These are phyloP conservation scores for Caenorhabditis inopinata DNA, from an alignment of 1,140 invertebrate genomes.

Conservation along the genomic window DNA sequence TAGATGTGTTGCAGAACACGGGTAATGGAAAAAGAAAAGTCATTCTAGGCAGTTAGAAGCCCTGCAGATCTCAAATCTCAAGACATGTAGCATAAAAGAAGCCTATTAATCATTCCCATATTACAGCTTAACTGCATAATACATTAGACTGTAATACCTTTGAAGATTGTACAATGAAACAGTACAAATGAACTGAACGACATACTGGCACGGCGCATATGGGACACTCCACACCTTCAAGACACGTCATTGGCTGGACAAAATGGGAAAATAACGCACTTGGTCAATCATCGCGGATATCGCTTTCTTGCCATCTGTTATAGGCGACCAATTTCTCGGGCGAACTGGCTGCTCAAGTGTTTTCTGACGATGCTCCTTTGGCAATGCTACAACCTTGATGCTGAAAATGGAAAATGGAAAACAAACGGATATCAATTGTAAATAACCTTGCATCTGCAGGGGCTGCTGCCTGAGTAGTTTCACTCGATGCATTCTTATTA, in stretches of 20 bases:
- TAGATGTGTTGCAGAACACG: too few species aligned
- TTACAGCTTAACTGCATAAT: too few species aligned
- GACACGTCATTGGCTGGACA: not conserved
- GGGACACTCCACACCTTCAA: not conserved
- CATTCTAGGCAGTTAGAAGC: too few species aligned
- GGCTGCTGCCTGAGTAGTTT: not conserved
- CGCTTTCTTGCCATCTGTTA: slow-evolving; percentile 6
- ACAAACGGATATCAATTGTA: too few species aligned
- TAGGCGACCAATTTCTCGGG: not conserved
- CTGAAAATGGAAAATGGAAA: not conserved
- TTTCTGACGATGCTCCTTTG: not conserved
- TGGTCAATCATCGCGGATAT: not conserved
- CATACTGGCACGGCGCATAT: not conserved
- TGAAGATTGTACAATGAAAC: not conserved
- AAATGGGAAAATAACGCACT: not conserved
- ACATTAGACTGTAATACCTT: too few species aligned
- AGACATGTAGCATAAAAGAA: too few species aligned
- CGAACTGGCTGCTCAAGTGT: not conserved
- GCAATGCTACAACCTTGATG: not conserved
- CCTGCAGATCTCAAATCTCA: too few species aligned
- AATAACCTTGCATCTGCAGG: not conserved
- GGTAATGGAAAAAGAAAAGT: too few species aligned
- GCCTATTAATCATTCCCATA: too few species aligned
- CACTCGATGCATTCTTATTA: not conserved
- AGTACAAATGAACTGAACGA: slow-evolving; percentile 10